Conservation (phyloP, 23 tunicate species). For the Phallusia fumigata region DNA sequence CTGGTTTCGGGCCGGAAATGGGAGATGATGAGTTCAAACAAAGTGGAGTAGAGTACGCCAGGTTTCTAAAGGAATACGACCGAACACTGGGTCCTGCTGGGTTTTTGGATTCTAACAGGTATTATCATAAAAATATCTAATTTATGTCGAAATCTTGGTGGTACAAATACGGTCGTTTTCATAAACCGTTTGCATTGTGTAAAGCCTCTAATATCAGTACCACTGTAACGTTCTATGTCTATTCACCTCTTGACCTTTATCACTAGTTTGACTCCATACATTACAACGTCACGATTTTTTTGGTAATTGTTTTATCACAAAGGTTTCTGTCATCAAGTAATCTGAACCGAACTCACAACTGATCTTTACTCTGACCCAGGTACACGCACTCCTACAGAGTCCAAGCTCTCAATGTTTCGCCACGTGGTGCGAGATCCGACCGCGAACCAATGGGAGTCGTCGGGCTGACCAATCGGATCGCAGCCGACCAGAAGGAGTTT, state of each 20-base stretch:
- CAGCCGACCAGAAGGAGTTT: slow-evolving; percentile 82
- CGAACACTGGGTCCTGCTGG: slow-evolving; percentile 77
- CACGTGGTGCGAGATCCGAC: slow-evolving; percentile 35
- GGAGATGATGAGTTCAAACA: slow-evolving; percentile 42
- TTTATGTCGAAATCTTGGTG: too few species aligned
- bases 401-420: slow-evolving; percentile 32
- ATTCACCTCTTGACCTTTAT: too few species aligned
- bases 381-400: slow-evolving; percentile 81
- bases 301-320: too few species aligned
- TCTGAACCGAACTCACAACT: too few species aligned
- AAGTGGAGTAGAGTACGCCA: slow-evolving; percentile 68
- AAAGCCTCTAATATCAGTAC: too few species aligned
- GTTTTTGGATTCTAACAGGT: slow-evolving; percentile 69
- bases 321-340: too few species aligned
- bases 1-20: slow-evolving; percentile 39
- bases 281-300: too few species aligned
- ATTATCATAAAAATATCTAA: too few species aligned
- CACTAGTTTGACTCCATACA: too few species aligned
- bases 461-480: slow-evolving; percentile 59
- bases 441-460: slow-evolving; percentile 70
- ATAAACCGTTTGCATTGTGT: too few species aligned
- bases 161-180: too few species aligned
- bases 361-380: background rate
- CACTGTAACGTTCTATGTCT: too few species aligned
- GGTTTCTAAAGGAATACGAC: slow-evolving; percentile 81